Percentiles rank a stretch among this genome's conserved stretches.
Conservation (phyloP, 2,113 vertebrate species). For the Oryzias celebensis region DNA sequence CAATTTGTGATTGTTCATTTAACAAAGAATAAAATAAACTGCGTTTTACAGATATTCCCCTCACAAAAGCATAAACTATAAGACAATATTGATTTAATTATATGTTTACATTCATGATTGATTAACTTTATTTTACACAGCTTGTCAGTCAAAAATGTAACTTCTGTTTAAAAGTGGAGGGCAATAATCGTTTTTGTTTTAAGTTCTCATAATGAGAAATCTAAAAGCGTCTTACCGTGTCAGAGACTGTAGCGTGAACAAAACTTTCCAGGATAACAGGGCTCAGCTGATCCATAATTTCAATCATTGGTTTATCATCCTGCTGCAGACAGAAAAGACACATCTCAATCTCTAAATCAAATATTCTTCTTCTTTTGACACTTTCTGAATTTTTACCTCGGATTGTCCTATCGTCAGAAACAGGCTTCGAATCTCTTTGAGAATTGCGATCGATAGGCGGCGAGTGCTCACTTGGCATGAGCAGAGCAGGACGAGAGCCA, state of each 20-base stretch:
- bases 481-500: constrained; percentile 91
- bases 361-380: background rate
- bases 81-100: too few relatives aligned
- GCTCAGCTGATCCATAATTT: constrained; percentile 96
- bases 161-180: too few relatives aligned
- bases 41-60: too few relatives aligned
- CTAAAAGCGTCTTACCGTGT: constrained; percentile 82
- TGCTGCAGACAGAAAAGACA: constrained; percentile 75
- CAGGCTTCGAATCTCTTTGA: constrained; percentile 90
- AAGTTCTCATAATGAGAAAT: too few relatives aligned
- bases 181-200: too few relatives aligned
- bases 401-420: constrained; percentile 88
- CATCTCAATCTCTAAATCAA: background rate
- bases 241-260: constrained; percentile 89
- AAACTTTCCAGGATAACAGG: constrained; percentile 92
- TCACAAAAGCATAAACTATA: too few relatives aligned
- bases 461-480: constrained; percentile 92
- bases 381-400: constrained; percentile 80
- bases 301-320: constrained; percentile 96
- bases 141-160: too few relatives aligned
- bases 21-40: too few relatives aligned
- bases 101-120: too few relatives aligned
- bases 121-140: too few relatives aligned
- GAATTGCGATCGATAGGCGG: constrained; percentile 87
- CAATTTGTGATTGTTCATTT: too few relatives aligned